These are phyloP conservation scores for Galeopterus variegatus DNA, from an alignment of 2,113 vertebrate species.

Conservation along the genomic window DNA sequence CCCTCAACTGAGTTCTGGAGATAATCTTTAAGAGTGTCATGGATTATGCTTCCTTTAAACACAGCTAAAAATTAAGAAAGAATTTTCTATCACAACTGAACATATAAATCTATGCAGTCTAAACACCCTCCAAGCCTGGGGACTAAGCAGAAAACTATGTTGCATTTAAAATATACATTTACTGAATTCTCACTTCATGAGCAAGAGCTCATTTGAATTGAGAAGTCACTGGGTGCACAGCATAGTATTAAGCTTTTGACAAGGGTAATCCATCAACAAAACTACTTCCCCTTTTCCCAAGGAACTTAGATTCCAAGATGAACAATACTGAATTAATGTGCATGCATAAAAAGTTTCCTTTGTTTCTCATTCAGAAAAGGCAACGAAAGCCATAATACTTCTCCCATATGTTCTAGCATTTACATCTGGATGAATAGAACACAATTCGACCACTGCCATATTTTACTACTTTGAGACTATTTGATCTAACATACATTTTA, in stretches of 20 bases:
- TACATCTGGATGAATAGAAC: not conserved
- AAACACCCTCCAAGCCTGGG: not conserved
- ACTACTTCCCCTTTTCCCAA: not conserved
- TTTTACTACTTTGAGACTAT: not conserved
- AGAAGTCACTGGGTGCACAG: not conserved
- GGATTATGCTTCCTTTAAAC: not conserved
- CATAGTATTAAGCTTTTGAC: not conserved
- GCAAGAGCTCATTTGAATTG: not conserved
- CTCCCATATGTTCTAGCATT: not conserved
- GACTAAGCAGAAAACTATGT: not conserved
- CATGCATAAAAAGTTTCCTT: not conserved
- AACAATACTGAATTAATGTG: not conserved
- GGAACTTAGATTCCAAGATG: not conserved
- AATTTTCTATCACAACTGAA: slow-evolving; percentile 9
- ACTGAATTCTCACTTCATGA: not conserved
- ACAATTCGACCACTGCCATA: not conserved
- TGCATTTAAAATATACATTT: not conserved
- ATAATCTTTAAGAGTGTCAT: not conserved
- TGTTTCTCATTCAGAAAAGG: not conserved
- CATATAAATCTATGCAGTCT: not conserved
- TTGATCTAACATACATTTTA: not conserved
- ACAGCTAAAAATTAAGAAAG: slow-evolving; percentile 30
- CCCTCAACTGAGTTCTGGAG: not conserved
- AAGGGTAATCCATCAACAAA: slow-evolving; percentile 48
- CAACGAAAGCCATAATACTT: not conserved